Percentiles rank a stretch among this genome's conserved stretches.
Conservation (phyloP, 2,113 vertebrate species). For the Callopanchax toddi region DNA sequence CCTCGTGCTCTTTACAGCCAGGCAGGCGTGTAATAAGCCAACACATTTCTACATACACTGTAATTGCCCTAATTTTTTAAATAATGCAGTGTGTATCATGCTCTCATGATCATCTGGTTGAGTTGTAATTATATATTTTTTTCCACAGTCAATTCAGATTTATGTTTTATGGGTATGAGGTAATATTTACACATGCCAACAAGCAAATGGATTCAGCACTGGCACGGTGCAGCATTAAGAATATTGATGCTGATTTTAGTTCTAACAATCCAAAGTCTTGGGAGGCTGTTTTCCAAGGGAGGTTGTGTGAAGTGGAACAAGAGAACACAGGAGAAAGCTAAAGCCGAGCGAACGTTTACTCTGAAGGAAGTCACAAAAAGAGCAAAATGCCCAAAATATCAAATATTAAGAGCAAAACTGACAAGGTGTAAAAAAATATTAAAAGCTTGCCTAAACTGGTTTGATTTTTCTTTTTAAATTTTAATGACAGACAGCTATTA, state of each 20-base stretch:
- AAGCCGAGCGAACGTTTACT: not conserved
- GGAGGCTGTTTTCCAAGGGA: too few relatives aligned
- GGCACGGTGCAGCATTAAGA: not conserved
- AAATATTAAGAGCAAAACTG: not conserved
- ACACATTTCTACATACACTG: not conserved
- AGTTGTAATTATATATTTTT: slow-evolving; percentile 2
- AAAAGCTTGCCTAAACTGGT: not conserved
- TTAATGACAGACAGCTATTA: too few relatives aligned
- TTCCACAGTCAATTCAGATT: not conserved
- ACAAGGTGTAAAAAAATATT: not conserved
- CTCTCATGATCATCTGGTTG: not conserved
- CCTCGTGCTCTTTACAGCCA: slow-evolving; percentile 10
- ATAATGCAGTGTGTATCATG: not conserved
- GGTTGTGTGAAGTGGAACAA: too few relatives aligned
- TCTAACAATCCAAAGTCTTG: too few relatives aligned
- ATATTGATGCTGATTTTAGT: too few relatives aligned
- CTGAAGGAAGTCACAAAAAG: not conserved
- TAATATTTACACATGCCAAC: slow-evolving; percentile 4
- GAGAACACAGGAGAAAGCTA: too few relatives aligned
- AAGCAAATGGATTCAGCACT: slow-evolving; percentile 1
- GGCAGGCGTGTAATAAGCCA: slow-evolving; percentile 1
- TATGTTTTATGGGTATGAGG: not conserved
- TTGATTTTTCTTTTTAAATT: too few relatives aligned
- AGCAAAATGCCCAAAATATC: not conserved
- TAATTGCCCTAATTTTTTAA: slow-evolving; percentile 6